Evolutionary conservation across 2,113 vertebrate species (phyloP).

Genomic region (Labeo rohita): DNA sequence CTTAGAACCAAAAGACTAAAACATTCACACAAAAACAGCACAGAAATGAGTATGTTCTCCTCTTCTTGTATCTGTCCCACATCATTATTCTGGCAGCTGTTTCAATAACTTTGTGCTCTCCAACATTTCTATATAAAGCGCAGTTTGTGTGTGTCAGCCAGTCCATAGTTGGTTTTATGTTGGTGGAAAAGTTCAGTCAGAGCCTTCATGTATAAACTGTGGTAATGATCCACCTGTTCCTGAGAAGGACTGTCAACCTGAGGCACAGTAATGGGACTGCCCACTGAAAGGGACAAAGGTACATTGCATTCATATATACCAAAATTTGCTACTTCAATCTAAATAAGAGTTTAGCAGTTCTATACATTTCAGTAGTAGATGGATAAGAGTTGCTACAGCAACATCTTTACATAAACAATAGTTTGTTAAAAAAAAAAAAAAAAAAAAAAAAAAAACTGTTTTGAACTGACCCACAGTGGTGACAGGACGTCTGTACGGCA

Average conservation of each 20-base stretch:
- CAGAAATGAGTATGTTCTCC: background rate
- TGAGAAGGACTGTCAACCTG: slow-evolving; percentile 60
- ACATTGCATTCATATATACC: background rate
- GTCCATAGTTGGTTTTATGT: slow-evolving; percentile 79
- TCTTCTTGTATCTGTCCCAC: background rate
- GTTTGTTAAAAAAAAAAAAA: background rate
- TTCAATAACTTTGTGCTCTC: background rate
- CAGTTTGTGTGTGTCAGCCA: slow-evolving; percentile 72
- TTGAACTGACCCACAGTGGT: slow-evolving; percentile 80
- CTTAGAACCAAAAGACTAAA: background rate
- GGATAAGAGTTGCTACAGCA: background rate
- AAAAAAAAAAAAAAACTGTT: background rate
- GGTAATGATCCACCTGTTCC: slow-evolving; percentile 79
- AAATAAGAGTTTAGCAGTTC: background rate
- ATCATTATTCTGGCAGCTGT: background rate
- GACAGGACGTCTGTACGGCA: slow-evolving; percentile 77
- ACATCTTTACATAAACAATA: background rate
- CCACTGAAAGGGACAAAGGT: slow-evolving; percentile 70
- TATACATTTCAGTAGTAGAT: background rate
- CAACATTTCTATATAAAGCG: slow-evolving; percentile 67
- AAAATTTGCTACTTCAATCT: background rate
- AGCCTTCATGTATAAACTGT: slow-evolving; percentile 76
- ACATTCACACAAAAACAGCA: background rate
- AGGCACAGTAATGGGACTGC: slow-evolving; percentile 77
- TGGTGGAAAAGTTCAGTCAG: slow-evolving; percentile 78